Evolutionary conservation across 2,797 vertebrate genomes (phyloP), one percentile per base, ranked within the genome.

Genomic region (Cichlasoma orientale): DNA sequence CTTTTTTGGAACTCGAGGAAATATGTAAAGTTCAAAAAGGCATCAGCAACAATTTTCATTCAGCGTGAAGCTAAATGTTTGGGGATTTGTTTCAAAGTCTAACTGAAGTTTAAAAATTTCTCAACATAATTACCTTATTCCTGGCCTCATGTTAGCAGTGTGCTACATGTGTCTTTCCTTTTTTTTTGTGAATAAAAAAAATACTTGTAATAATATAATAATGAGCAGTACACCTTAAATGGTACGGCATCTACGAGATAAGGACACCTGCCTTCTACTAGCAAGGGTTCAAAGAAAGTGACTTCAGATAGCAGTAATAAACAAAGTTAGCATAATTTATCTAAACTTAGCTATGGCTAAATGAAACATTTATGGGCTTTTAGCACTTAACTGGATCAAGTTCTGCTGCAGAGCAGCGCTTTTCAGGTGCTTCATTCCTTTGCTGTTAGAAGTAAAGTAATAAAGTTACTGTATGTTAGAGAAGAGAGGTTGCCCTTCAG

Each of bases 21-120:
- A 50, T 3, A 10, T 19, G 31, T 70, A 19, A 53, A 74, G 41
- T 70, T 41, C 78, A 44, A 75, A 61, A 74, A 74, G 71, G 23
- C 63, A 66, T 56, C 16, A 6, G 2, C 3, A 72, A 59, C 25
- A 5, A n/a, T 55, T 21, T 38, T 47, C 3, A 14, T 19, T 55
- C 6, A 9, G 33, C 4, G 23, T 14, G n/a, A 72, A 25, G 14
- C 11, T 11, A 69, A 59, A 59, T 0, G 25, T 55, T 54, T 47
- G 13, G 44, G 5, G 25, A 23, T 54, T 36, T 63, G 47, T 63
- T 57, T 12, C 16, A 31, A 50, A 61, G 63, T 70, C 19, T 21
- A 23, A 31, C 27, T 72, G 50, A 56, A 69, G 29, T 33, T n/a
- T 47, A 19, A 55, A 41, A 41, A 53, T 21, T 61, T 23, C 56